Conservation (phyloP, 2,888 invertebrate genomes). For the Electrophaes corylata region DNA sequence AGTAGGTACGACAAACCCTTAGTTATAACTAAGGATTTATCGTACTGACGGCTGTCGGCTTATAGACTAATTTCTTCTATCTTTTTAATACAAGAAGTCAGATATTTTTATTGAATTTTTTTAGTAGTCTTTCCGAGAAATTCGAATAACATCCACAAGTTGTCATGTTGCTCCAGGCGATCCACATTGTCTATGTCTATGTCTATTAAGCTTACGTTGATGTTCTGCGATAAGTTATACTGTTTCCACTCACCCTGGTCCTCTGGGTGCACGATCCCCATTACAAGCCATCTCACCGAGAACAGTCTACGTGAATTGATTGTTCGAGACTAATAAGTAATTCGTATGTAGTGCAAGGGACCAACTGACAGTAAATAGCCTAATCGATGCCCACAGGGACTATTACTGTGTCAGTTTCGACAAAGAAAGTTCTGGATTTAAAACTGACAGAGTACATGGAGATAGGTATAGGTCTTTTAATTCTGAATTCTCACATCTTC, state of each 20-base stretch:
- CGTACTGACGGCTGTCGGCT: too few relatives aligned
- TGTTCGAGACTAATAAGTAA: constrained; percentile 47
- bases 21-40: too few relatives aligned
- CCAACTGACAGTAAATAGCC: constrained; percentile 27
- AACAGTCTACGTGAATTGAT: constrained; percentile 53
- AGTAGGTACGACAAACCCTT: too few relatives aligned
- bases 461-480: too few relatives aligned
- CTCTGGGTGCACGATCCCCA: constrained; percentile 46
- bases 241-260: constrained; percentile 2
- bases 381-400: neutral
- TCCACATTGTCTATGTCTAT: too few relatives aligned
- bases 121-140: too few relatives aligned
- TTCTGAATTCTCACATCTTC: constrained; percentile 4
- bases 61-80: too few relatives aligned
- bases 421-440: neutral
- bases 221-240: neutral
- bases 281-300: constrained; percentile 52
- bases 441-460: too few relatives aligned
- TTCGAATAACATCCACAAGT: too few relatives aligned
- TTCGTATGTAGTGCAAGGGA: constrained; percentile 35
- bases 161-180: neutral
- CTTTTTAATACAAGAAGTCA: too few relatives aligned
- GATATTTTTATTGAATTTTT: too few relatives aligned
- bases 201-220: neutral
- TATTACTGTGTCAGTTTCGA: neutral